Percentiles rank a stretch among this genome's conserved stretches.
Conservation (phyloP, 2,888 invertebrate genomes). For the Pasiphila rectangulata region DNA sequence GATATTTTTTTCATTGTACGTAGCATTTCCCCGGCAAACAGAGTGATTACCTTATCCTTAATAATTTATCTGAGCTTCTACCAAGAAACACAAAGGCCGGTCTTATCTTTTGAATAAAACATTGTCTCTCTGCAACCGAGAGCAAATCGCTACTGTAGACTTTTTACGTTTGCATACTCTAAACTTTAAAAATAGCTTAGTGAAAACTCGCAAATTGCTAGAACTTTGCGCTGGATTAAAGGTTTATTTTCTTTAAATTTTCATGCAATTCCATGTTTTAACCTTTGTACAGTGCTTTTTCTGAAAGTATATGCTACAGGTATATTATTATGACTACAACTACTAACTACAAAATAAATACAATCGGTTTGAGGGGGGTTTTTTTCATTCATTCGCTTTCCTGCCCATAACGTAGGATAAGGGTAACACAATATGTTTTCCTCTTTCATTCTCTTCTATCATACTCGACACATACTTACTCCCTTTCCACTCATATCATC, state of each 20-base stretch:
- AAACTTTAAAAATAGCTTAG: slow-evolving; percentile 25
- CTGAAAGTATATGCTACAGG: too few relatives aligned
- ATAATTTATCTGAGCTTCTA: slow-evolving; percentile 69
- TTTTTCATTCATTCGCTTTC: too few relatives aligned
- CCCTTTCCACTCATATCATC: too few relatives aligned
- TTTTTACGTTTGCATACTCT: slow-evolving; percentile 42
- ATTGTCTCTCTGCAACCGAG: slow-evolving; percentile 55
- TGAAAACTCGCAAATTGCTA: slow-evolving; percentile 11
- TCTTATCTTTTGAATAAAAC: slow-evolving; percentile 70
- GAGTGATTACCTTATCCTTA: slow-evolving; percentile 68
- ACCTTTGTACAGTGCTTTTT: background rate
- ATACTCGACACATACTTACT: too few relatives aligned
- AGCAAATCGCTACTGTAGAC: slow-evolving; percentile 51
- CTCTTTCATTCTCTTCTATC: too few relatives aligned
- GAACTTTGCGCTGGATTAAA: slow-evolving; percentile 8
- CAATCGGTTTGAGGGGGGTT: too few relatives aligned
- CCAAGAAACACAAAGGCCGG: slow-evolving; percentile 68
- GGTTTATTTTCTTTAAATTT: slow-evolving; percentile 1
- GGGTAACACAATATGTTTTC: too few relatives aligned
- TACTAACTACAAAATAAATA: too few relatives aligned
- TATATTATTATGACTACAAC: too few relatives aligned
- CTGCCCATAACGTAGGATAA: too few relatives aligned
- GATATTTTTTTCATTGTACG: slow-evolving; percentile 55
- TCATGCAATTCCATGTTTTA: slow-evolving; percentile 1
- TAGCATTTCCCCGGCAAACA: slow-evolving; percentile 58